Base-by-base conservation (phyloP, 2,888 invertebrate species). In the Dynastes hyllus region DNA sequence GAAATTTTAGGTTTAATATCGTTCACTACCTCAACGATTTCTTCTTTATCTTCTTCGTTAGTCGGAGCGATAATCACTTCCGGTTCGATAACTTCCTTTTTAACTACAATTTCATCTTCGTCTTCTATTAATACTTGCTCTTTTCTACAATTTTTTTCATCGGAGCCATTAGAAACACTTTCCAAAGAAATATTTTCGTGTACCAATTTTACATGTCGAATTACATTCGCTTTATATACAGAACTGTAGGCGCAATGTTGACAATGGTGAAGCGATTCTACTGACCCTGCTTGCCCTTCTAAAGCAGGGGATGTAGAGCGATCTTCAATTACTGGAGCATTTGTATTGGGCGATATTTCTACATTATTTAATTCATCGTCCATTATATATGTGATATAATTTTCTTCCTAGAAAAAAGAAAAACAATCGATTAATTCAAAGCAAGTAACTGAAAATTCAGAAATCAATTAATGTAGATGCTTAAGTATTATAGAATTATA, bases 321-420 rank as follows among this genome's bases (percentile, higher is more conserved):
- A 78, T 88, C 88, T 81, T 88, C 88, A 63, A 84, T 82, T 79
- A 81, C 82, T 61, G 85, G 81, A 81, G 87, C 78, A 82, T 85
- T 84, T 83, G 78, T 85, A 65, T 89, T 87, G 6, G 91, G 91
- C 0, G 91, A 91, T 67, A 87, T 85, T 81, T 85, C 87, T 4
- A 85, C 83, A 80, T 85, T 88, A 45, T 86, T 82, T 73, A 85
- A 84, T 53, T 96, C 96, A 81, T 96, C 96, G 86, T 96, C 96
- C 50, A 96, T 90, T 80, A 97, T 95, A 89, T 96, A 97, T 0
- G 95, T 93, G 87, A 97, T 97, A 89, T 95, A 97, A 87, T 95
- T 96, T 88, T 96, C 96, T 86, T 97, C 97, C 93, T 96, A 92
- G 32, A 93, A 91, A 58, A 5, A 16, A 58, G 22, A 58, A 58